Evolutionary conservation across 2,888 invertebrate genomes (phyloP).

Genomic region (Beris chalybata): DNA sequence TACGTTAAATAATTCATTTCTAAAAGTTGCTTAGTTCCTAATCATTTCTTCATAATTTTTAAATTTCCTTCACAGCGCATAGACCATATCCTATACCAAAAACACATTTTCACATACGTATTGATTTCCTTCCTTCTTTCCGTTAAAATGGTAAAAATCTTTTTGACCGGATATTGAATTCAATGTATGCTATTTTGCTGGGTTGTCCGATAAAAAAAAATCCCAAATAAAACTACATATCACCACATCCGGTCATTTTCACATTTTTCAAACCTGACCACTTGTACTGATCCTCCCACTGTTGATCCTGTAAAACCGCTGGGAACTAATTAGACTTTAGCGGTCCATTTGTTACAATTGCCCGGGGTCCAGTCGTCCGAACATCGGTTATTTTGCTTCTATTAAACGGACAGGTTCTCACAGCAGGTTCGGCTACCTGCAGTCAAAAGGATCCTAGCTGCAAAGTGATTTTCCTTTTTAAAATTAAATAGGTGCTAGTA

Average conservation of each 20-base stretch:
- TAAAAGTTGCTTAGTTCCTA: too few relatives aligned
- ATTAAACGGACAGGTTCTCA: not conserved
- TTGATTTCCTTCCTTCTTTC: slow-evolving; percentile 8
- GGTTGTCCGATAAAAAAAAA: slow-evolving; percentile 1
- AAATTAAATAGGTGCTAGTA: too few relatives aligned
- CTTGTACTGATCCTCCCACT: slow-evolving; percentile 27
- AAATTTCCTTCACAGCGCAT: too few relatives aligned
- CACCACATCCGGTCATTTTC: slow-evolving; percentile 31
- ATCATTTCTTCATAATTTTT: too few relatives aligned
- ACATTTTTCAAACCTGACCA: slow-evolving; percentile 17
- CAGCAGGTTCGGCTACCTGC: slow-evolving; percentile 20
- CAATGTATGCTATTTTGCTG: slow-evolving; percentile 12
- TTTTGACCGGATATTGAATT: slow-evolving; percentile 29
- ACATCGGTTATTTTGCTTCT: not conserved
- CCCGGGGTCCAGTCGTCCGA: not conserved
- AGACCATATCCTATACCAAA: too few relatives aligned
- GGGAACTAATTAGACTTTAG: slow-evolving; percentile 27
- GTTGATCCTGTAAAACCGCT: slow-evolving; percentile 30
- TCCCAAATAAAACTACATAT: slow-evolving; percentile 23
- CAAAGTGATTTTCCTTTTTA: too few relatives aligned
- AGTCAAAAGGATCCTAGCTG: too few relatives aligned
- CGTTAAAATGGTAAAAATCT: not conserved
- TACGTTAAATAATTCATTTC: too few relatives aligned
- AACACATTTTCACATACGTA: slow-evolving; percentile 14
- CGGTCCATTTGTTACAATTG: slow-evolving; percentile 23